phyloP scores from a whole-genome alignment of 2,888 invertebrate species.

The Hemithea aestivaria region DNA sequence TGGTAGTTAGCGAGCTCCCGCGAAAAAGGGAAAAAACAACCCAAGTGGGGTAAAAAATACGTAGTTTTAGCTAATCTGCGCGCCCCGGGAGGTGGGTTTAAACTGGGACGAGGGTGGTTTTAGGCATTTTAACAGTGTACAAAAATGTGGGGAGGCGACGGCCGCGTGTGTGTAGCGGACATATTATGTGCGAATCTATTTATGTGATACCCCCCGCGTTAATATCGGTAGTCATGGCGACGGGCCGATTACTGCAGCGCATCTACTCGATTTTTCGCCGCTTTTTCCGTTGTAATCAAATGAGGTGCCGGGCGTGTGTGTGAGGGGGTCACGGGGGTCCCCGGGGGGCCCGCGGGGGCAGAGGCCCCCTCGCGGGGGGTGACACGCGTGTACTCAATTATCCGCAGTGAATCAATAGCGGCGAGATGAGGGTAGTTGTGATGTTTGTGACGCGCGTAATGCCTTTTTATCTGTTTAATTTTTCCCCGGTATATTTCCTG shows the following conservation, averaged over 20 bases:
- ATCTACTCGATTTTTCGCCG: conserved; percentile 77
- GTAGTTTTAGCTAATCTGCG: conserved; percentile 84
- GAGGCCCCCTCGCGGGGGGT: conserved; percentile 39
- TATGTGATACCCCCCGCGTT: conserved; percentile 68
- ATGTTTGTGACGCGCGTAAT: conserved; percentile 61
- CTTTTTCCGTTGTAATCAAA: conserved; percentile 79
- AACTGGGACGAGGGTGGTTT: conserved; percentile 55
- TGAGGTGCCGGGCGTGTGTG: conserved; percentile 72
- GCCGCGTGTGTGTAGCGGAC: conserved; percentile 69
- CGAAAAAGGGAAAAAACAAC: conserved; percentile 57
- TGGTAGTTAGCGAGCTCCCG: conserved; percentile 65
- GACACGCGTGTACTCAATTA: conserved; percentile 79
- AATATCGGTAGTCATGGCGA: conserved; percentile 73
- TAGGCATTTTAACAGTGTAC: conserved; percentile 77
- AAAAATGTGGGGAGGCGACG: conserved; percentile 62
- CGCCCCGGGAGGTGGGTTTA: conserved; percentile 50
- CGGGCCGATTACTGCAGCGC: conserved; percentile 74
- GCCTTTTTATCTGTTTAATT: conserved; percentile 62
- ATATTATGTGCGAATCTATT: conserved; percentile 77
- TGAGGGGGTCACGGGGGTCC: conserved; percentile 27
- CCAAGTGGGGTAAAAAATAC: conserved; percentile 79
- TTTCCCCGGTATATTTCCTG: conserved; percentile 29
- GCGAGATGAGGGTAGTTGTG: conserved; percentile 76
- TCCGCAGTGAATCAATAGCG: conserved; percentile 79
- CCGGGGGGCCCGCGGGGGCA: conserved; percentile 24